Base-by-base conservation (phyloP, 2,797 vertebrate species). In the Synaphobranchus kaupii region DNA sequence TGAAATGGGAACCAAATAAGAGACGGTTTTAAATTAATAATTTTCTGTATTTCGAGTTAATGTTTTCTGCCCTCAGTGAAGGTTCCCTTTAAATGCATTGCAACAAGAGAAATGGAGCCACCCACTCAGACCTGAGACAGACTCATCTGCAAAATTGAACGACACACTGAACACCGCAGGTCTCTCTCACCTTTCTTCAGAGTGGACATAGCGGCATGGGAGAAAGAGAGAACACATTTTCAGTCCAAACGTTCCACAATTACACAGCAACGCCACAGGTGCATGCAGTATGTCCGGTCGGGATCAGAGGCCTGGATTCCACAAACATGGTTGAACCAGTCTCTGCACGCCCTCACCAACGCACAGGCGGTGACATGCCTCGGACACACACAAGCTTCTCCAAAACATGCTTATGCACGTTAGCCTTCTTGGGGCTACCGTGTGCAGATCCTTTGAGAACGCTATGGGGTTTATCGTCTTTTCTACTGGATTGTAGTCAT, bases 141-240 rank as follows among this genome's bases (percentile, higher is more conserved):
- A 66, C 63, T 25, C 63, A 28, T 73, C 13, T 2, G 34, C 54
- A 20, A 58, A 80, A n/a, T 44, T 15, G 39, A 39, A 87, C 8
- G 4, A 4, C 60, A 87, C 56, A 71, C 83, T 73, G 25, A 63
- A 47, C 52, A 85, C 28, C 20, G 39, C 34, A 78, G 3, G 15
- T 84, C n/a, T 3, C 2, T 73, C 94, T 95, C 93, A 95, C 94
- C 94, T 93, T 91, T 93, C 93, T 94, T 86, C 84, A 87, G 88
- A 4, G 66, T 82, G 9, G 31, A 87, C 17, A 87, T 13, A 87
- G 83, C 80, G 84, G 91, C 89, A 85, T 92, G 81, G 81, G 87
- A 66, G 60, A 86, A 60, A 89, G 88, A 71, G 89, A 90, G 73
- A 85, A 89, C 90, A 85, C 63, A 84, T 25, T 68, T n/a, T 81